Percentiles rank a stretch among this genome's conserved stretches.
phyloP scores from a whole-genome alignment of 2,888 invertebrate genomes.

The Dasysyrphus tricinctus region DNA sequence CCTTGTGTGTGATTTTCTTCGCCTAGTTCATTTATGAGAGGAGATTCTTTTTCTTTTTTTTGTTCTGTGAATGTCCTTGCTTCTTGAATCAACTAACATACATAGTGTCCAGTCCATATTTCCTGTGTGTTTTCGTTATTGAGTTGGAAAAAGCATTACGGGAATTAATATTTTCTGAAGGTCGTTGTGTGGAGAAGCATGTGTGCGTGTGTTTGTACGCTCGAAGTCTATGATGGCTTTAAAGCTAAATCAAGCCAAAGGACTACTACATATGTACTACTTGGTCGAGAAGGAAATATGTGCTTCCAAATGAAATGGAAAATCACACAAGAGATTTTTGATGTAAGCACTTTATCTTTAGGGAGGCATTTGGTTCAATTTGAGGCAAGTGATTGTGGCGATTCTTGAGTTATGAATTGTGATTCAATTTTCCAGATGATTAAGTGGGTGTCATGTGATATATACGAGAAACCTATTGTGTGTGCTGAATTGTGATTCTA shows the following conservation, averaged over 20 bases:
- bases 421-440: conserved; percentile 71
- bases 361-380: conserved; percentile 48
- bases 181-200: conserved; percentile 10
- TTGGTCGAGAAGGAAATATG: conserved; percentile 44
- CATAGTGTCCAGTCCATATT: conserved; percentile 8
- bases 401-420: conserved; percentile 70
- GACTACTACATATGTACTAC: conserved; percentile 27
- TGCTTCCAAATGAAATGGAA: conserved; percentile 72
- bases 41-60: conserved; percentile 16
- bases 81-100: conserved; percentile 22
- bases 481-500: not conserved
- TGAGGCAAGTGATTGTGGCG: conserved; percentile 56
- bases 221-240: not conserved
- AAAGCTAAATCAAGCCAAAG: conserved; percentile 25
- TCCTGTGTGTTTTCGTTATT: conserved; percentile 43
- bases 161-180: conserved; percentile 69
- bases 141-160: conserved; percentile 62
- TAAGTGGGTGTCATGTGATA: conserved; percentile 67
- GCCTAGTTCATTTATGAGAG: not conserved
- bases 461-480: not conserved
- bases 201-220: conserved; percentile 29
- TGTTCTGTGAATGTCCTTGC: conserved; percentile 38
- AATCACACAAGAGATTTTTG: conserved; percentile 71
- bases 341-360: conserved; percentile 70
- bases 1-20: conserved; percentile 48